Percentiles rank a stretch among this genome's conserved stretches.
phyloP scores from a whole-genome alignment of 2,113 vertebrate species.

The Phylloscopus trochiloides region DNA sequence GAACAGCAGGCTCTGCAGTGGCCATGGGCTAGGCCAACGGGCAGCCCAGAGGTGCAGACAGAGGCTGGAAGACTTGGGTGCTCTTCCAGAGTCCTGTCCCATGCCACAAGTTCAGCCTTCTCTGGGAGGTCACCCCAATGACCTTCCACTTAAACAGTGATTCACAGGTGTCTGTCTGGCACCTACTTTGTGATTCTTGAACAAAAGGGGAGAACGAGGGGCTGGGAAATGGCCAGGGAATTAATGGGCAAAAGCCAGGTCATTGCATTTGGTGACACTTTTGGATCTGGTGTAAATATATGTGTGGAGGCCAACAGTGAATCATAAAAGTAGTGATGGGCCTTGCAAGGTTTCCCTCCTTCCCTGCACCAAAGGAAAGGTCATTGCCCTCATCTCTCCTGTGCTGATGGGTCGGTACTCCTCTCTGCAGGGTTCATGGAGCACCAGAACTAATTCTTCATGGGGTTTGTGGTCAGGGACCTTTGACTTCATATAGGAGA shows the following conservation, averaged over 20 bases:
- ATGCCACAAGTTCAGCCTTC: not conserved
- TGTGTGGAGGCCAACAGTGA: not conserved
- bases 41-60: not conserved
- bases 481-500: not conserved
- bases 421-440: not conserved
- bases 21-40: fast-evolving
- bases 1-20: not conserved
- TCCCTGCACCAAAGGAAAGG: not conserved
- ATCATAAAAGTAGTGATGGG: not conserved
- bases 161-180: not conserved
- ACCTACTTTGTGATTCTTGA: not conserved
- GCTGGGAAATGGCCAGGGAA: not conserved
- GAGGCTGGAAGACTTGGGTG: not conserved
- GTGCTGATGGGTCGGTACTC: not conserved
- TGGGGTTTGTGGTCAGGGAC: not conserved
- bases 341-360: not conserved
- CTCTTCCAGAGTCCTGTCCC: not conserved
- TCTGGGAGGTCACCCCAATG: not conserved
- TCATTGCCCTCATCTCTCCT: not conserved
- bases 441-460: not conserved
- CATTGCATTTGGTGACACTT: not conserved
- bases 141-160: not conserved
- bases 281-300: not conserved
- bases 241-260: not conserved
- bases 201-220: not conserved